Evolutionary conservation across 2,888 invertebrate genomes (phyloP), one percentile per base, ranked within the genome.

Genomic region (Mythimna lalbum): DNA sequence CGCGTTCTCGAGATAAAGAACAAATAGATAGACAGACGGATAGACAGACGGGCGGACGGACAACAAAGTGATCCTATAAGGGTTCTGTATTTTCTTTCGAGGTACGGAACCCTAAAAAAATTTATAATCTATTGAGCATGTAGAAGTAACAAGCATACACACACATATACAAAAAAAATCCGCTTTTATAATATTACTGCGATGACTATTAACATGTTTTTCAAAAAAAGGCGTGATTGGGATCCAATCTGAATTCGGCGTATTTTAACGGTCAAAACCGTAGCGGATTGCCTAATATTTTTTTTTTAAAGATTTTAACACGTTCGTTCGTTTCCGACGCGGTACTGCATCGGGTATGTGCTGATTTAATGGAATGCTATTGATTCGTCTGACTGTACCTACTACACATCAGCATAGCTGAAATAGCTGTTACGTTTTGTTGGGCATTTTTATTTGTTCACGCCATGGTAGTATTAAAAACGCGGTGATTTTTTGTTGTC

Each of bases 301-400:
- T 55, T 19, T 19, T 0, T 0, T 63, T 73, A 76, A 21, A 55
- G 61, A 59, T 56, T 68, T 63, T 27, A 49, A 64, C 69, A 55
- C 69, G 64, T 63, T 62, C 74, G 64, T 39, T 53, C 73, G 65
- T 39, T 65, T 61, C 55, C 49, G 31, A 56, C 33, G 63, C 27
- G 36, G 43, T 21, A 17, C 66, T 60, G 61, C 55, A 49, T 78
- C 10, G 59, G 55, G 64, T 61, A 73, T 80, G 68, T 31, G 55
- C 63, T 63, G 63, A 81, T 75, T 74, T 86, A 65, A 66, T 76
- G 83, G 81, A 82, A 84, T 83, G 68, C 82, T 78, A 81, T 85
- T 86, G 87, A 87, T 85, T 82, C 79, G 73, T 83, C 66, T 39
- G 71, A 69, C 73, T 66, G 63, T 72, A 75, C 57, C 33, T 65